Evolutionary conservation across 1,140 invertebrate species (phyloP).

Genomic region (Caerostris darwini): DNA sequence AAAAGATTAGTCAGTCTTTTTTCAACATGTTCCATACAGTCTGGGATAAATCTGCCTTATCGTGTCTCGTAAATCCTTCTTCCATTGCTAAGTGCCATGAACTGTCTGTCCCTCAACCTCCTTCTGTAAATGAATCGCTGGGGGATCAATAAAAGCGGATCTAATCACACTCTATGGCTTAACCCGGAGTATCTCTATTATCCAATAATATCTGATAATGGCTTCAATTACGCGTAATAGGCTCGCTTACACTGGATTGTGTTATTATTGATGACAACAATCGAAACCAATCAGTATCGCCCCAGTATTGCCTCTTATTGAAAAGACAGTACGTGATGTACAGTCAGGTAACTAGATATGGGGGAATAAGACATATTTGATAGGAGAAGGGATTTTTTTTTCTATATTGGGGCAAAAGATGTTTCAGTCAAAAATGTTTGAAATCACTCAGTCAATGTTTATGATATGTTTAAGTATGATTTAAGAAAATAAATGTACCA

Average conservation of each 20-base stretch:
- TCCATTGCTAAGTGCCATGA: too few relatives aligned
- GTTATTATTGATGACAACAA: constrained; percentile 47
- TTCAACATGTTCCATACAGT: too few relatives aligned
- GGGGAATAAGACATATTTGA: neutral
- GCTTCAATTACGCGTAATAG: constrained; percentile 54
- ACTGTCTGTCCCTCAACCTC: neutral
- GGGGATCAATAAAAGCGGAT: constrained; percentile 3
- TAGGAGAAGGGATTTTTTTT: neutral
- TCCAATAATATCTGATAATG: constrained; percentile 57
- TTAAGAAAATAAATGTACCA: too few relatives aligned
- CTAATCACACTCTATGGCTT: constrained; percentile 38
- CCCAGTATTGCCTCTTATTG: neutral
- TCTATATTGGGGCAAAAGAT: too few relatives aligned
- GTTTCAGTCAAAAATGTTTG: too few relatives aligned
- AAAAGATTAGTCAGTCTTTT: too few relatives aligned
- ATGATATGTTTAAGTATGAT: too few relatives aligned
- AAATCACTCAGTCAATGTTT: too few relatives aligned
- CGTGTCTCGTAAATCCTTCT: too few relatives aligned
- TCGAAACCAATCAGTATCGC: constrained; percentile 31
- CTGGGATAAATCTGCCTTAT: too few relatives aligned
- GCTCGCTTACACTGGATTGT: neutral
- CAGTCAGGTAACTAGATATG: neutral
- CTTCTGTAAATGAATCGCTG: neutral
- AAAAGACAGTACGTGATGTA: neutral
- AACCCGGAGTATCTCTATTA: constrained; percentile 23